Evolutionary conservation across 2,888 invertebrate genomes (phyloP).

Genomic region (Brachypterus glaber): DNA sequence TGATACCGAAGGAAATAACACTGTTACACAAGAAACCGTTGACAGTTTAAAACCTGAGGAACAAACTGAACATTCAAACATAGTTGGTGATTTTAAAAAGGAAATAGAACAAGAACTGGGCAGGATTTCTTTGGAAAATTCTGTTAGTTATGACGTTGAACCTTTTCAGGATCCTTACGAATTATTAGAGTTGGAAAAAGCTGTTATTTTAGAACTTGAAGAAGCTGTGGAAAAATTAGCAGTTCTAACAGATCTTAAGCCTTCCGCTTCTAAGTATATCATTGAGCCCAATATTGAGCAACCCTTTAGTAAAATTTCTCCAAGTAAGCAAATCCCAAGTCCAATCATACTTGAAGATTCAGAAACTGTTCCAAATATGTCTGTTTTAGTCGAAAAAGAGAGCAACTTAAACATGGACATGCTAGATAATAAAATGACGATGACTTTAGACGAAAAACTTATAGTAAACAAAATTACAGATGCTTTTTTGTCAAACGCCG

Average conservation of each 20-base stretch:
- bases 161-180: constrained; percentile 15
- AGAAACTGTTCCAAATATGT: constrained; percentile 17
- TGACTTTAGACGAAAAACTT: constrained; percentile 13
- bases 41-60: constrained; percentile 28
- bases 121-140: constrained; percentile 36
- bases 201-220: constrained; percentile 32
- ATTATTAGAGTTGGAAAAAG: constrained; percentile 24
- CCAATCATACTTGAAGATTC: constrained; percentile 23
- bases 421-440: constrained; percentile 9
- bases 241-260: constrained; percentile 31
- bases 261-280: constrained; percentile 34
- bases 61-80: constrained; percentile 19
- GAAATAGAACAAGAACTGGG: constrained; percentile 52
- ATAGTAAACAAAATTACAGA: constrained; percentile 43
- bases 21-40: constrained; percentile 28
- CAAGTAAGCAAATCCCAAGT: constrained; percentile 16
- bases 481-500: constrained; percentile 50
- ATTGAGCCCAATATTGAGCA: constrained; percentile 35
- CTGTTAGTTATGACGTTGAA: background rate
- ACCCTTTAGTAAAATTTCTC: constrained; percentile 30
- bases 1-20: constrained; percentile 30
- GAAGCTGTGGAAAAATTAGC: constrained; percentile 36
- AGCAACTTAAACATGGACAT: constrained; percentile 11
- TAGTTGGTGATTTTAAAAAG: constrained; percentile 51
- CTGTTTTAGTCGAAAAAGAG: constrained; percentile 13